Base-by-base conservation (phyloP, 2,888 invertebrate species). In the Lasioglossum malachurum region DNA sequence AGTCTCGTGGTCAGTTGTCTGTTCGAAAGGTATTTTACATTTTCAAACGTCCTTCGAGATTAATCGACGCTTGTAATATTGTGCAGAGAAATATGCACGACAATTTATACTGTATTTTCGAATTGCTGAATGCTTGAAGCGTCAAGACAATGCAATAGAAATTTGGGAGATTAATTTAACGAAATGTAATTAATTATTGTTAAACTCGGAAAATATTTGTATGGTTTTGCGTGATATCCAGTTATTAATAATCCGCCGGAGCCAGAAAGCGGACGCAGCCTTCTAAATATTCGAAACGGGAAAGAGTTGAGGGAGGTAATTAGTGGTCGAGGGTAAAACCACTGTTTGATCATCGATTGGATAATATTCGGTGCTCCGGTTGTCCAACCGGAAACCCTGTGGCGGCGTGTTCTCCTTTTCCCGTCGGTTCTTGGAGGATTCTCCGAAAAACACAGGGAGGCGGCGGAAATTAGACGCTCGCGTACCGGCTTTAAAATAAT, bases 401-500 rank as follows among this genome's bases (percentile, higher is more conserved):
- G 44, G 10, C 27, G 57, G 10, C 10, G 23, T 38, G 69, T 64
- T 71, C 77, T 27, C 19, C 57, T 60, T 16, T 38, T 76, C 46
- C 60, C 57, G 23, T n/a, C 46, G 23, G 19, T 75, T 60, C 78
- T 60, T 64, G 69, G 23, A 27, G 78, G 49, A 35, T 74, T 64
- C 72, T 31, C 19, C 64, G 77, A 57, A 75, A 81, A 81, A 78
- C 49, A 82, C 72, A 74, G 82, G 75, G 78, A 49, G 79, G 86
- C 75, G 89, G 84, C 89, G 93, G 93, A 94, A 95, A 94, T 94
- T 94, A 94, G 93, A 94, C 93, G 94, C 93, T 94, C 92, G 93
- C 93, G 93, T 93, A 92, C 89, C 78, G 93, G 93, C 46, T 93
- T 91, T 95, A 94, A 95, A 95, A 95, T 95, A 95, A 95, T 95